phyloP scores from a whole-genome alignment of 2,888 invertebrate species.

The Endomychus coccineus region DNA sequence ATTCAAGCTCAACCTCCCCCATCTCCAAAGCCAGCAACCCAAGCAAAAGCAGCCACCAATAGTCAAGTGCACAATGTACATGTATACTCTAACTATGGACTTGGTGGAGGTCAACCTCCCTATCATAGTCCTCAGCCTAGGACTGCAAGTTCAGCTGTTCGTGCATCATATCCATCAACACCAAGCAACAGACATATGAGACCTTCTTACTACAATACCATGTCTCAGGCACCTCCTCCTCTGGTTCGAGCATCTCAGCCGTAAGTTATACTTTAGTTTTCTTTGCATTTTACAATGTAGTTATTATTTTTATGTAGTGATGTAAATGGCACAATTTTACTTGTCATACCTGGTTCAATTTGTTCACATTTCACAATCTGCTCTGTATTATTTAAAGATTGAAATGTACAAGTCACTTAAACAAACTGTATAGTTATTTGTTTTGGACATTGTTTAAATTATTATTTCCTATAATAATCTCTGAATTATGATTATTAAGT shows the following conservation, averaged over 20 bases:
- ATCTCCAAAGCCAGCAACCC: constrained; percentile 41
- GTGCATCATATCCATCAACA: constrained; percentile 38
- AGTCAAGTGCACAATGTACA: constrained; percentile 35
- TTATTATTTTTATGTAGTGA: no score
- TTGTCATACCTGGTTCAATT: no score
- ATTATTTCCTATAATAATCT: no score
- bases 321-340: no score
- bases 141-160: constrained; percentile 33
- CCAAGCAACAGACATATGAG: constrained; percentile 37
- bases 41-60: constrained; percentile 35
- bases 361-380: no score
- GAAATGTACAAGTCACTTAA: no score
- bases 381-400: no score
- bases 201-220: constrained; percentile 32
- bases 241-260: constrained; percentile 47
- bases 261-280: constrained; percentile 9
- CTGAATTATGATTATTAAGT: no score
- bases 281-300: neutral
- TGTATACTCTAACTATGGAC: constrained; percentile 32
- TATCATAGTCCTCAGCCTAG: constrained; percentile 34
- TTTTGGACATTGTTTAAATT: no score
- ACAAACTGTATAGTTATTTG: no score
- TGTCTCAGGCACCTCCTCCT: constrained; percentile 46
- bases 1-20: constrained; percentile 50
- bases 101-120: constrained; percentile 30